A percentile compares a stretch with the other conserved stretches of the same genome.
These are phyloP conservation scores for Nothocercus julius DNA, from an alignment of 2,113 vertebrate genomes.

Conservation along the genomic window DNA sequence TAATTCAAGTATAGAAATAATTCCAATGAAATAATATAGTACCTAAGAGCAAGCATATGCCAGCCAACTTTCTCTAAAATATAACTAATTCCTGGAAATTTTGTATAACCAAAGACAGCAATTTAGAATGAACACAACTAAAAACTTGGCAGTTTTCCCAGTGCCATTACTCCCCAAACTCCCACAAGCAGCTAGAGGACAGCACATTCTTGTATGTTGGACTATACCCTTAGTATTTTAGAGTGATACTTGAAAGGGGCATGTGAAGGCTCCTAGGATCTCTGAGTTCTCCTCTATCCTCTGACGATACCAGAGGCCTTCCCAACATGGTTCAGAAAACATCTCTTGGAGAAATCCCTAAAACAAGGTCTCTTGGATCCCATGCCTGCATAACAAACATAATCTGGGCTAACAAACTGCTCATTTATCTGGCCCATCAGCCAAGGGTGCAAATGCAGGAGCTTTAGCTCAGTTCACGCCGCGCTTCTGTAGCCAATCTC, in stretches of 20 bases:
- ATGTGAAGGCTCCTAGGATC: not conserved
- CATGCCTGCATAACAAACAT: not conserved
- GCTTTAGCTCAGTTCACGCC: not conserved
- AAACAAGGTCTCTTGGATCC: not conserved
- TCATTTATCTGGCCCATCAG: not conserved
- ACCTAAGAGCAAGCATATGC: not conserved
- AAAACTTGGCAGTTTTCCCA: conserved; percentile 20
- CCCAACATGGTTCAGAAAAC: not conserved
- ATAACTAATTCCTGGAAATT: not conserved
- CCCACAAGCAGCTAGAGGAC: not conserved
- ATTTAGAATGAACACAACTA: not conserved
- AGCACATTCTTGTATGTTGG: not conserved
- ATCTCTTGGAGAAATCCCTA: not conserved
- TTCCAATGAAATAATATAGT: not conserved
- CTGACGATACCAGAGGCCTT: not conserved
- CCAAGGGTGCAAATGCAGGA: not conserved
- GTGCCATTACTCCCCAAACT: not conserved
- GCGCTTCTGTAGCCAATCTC: not conserved
- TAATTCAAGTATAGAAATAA: not conserved
- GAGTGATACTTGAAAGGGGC: not conserved
- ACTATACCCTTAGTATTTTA: not conserved
- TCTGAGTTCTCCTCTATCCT: not conserved
- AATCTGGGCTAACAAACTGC: not conserved
- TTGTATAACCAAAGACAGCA: not conserved
- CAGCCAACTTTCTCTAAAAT: conserved; percentile 11